Evolutionary conservation across 2,888 invertebrate species (phyloP), one percentile per base, ranked within the genome.

Genomic region (Chrysolina americana): DNA sequence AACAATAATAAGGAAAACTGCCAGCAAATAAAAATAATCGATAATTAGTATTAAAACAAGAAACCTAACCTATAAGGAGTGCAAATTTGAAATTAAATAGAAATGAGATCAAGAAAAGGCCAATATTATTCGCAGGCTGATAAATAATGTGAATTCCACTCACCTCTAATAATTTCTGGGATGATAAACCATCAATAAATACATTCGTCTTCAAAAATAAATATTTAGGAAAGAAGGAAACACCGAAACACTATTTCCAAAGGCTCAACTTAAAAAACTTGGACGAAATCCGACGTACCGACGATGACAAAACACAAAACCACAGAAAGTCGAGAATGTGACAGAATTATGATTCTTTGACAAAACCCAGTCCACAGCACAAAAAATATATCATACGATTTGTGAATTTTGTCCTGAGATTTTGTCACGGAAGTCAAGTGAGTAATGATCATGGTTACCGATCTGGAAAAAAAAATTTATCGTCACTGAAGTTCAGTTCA

Each of bases 21-120:
- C 11, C 6, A 59, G 59, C 59, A 28, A 59, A 59, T 59, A 36
- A 59, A 59, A 23, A 59, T 23, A 28, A 53, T 53, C 53, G 53
- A 53, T 53, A 53, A 53, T 53, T 53, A 53, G 11, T 23, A 15
- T 56, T 56, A 21, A 59, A 59, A 59, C 23, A 23, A 17, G 28
- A 59, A 36, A 59, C 28, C 59, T 59, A 59, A 59, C 59, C 59
- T 59, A 23, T 28, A 28, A 59, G 15, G 23, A 53, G 21, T 23
- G 21, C 53, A 21, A 53, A 53, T 2, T 19, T 13, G 21, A 53
- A 8, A n/a, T n/a, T 47, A 47, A 47, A 47, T 15, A 5, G 47
- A 47, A 47, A 47, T 47, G n/a, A 47, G n/a, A 47, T 47, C 8
- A 47, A 47, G 15, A 47, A 15, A 36, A 8, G 36, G 0, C 8